phyloP scores from a whole-genome alignment of 2,888 invertebrate species.

The Meiosimyza platycephala region DNA sequence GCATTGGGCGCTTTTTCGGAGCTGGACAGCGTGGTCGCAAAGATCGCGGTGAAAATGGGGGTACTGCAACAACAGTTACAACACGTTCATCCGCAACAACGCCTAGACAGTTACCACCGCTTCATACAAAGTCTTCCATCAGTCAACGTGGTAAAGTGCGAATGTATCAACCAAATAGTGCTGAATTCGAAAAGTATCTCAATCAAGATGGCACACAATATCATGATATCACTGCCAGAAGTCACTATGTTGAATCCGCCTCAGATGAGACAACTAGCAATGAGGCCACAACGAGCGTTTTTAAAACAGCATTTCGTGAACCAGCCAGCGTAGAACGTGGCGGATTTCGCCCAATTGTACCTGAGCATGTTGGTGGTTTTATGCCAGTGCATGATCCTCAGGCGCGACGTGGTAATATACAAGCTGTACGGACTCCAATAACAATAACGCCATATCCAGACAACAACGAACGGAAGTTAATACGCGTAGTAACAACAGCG shows the following conservation, averaged over 20 bases:
- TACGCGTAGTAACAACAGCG: conserved; percentile 49
- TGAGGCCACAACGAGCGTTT: conserved; percentile 59
- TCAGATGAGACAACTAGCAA: conserved; percentile 58
- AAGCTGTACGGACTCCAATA: conserved; percentile 59
- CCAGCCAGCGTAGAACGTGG: conserved; percentile 75
- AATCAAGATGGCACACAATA: conserved; percentile 51
- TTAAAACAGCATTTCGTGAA: conserved; percentile 62
- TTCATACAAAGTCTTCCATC: conserved; percentile 40
- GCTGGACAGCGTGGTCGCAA: conserved; percentile 63
- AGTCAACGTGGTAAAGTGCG: conserved; percentile 59
- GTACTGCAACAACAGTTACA: neutral
- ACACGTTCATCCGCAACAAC: conserved; percentile 9
- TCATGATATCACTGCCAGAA: conserved; percentile 51
- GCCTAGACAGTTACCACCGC: conserved; percentile 21
- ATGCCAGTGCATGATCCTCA: conserved; percentile 72
- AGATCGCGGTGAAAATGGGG: conserved; percentile 53
- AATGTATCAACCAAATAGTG: conserved; percentile 64
- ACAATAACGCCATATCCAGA: neutral
- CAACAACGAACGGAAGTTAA: conserved; percentile 45
- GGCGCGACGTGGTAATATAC: conserved; percentile 54
- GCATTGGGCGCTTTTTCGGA: conserved; percentile 76
- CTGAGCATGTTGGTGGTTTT: conserved; percentile 78
- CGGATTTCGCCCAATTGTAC: conserved; percentile 81
- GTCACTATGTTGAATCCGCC: conserved; percentile 49
- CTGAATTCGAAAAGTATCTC: conserved; percentile 65